phyloP scores from a whole-genome alignment of 2,113 vertebrate genomes.

The Aptenodytes forsteri region DNA sequence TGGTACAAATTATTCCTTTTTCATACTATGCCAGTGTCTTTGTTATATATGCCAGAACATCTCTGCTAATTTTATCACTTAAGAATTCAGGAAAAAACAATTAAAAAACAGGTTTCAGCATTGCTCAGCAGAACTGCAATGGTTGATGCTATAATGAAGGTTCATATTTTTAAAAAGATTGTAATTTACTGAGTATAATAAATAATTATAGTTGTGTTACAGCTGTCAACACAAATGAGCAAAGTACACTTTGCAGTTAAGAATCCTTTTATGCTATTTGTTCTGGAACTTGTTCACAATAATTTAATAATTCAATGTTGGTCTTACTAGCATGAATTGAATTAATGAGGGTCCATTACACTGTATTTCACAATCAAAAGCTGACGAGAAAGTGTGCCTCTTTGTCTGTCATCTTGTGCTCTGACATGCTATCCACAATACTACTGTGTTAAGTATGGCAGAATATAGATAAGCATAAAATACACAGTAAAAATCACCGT shows the following conservation, averaged over 20 bases:
- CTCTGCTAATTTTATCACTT: background rate
- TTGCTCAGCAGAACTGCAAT: background rate
- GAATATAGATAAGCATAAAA: background rate
- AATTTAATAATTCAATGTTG: background rate
- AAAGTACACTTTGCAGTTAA: background rate
- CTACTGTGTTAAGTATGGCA: background rate
- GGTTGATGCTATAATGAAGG: background rate
- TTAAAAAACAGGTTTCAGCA: background rate
- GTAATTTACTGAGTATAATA: background rate
- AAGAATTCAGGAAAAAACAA: background rate
- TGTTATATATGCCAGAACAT: background rate
- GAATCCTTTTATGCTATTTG: background rate
- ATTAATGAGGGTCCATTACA: background rate
- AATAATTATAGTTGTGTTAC: background rate
- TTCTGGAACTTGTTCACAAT: background rate
- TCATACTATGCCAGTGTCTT: background rate
- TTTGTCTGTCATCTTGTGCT: background rate
- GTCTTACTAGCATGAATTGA: background rate
- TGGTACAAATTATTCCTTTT: background rate
- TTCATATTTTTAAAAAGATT: background rate
- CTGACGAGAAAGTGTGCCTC: background rate
- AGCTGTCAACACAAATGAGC: background rate
- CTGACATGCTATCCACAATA: background rate
- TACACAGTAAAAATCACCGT: background rate
- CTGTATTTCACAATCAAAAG: background rate